phyloP scores from a whole-genome alignment of 2,113 vertebrate genomes.

The Diphyllodes magnificus region DNA sequence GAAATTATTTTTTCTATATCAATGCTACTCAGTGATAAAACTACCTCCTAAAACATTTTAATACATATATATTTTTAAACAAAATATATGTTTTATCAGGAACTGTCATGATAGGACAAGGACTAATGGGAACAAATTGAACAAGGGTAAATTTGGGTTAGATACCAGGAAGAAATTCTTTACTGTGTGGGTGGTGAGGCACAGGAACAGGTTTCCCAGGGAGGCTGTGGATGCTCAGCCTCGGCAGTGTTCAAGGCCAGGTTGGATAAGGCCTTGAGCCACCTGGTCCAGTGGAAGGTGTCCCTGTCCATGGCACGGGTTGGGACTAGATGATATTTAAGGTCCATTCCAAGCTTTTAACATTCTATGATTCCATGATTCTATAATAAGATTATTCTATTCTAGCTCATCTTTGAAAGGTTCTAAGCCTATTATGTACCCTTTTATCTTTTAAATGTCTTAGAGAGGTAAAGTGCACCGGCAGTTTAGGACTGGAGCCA shows the following conservation, averaged over 20 bases:
- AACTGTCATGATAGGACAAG: too few relatives aligned
- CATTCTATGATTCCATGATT: neutral
- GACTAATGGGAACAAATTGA: neutral
- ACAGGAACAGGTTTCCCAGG: neutral
- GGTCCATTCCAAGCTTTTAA: neutral
- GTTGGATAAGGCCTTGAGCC: neutral
- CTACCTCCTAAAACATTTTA: neutral
- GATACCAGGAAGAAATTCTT: neutral
- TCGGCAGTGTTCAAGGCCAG: neutral
- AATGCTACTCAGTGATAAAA: neutral
- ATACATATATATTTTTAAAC: neutral
- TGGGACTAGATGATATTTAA: neutral
- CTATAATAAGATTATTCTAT: neutral
- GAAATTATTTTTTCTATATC: neutral
- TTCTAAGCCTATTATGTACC: neutral
- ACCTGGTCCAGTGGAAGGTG: neutral
- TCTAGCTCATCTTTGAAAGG: neutral
- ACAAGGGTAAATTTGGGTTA: neutral
- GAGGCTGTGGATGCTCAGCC: neutral
- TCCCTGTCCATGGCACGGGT: too few relatives aligned
- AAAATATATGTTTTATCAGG: neutral
- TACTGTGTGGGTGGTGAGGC: fast-evolving
- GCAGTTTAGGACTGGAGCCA: neutral
- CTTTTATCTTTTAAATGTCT: neutral
- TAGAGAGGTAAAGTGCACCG: neutral